Base-by-base conservation (phyloP, 2,888 invertebrate genomes). In the Cyrtodaria siliqua region DNA sequence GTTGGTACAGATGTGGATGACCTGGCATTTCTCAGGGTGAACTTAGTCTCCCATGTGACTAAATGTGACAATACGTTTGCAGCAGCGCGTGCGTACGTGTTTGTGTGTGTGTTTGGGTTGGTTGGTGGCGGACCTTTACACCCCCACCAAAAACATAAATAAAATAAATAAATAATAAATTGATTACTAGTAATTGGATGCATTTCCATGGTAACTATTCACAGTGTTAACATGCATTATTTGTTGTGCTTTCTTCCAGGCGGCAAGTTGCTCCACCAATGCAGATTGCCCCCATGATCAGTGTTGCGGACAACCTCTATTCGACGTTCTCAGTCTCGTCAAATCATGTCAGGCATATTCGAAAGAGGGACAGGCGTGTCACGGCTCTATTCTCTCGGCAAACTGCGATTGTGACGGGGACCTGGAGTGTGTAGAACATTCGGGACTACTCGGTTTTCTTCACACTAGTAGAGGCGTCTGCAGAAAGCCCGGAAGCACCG, bases 251-350 rank as follows among this genome's bases (percentile, higher is more conserved):
- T 20, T 12, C 14, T 57, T 57, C 20, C 57, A 57, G 57, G 44
- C 16, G 16, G 44, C 44, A 6, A 2, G 63, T 12, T 74, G 74
- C 47, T 49, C 50, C 18, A 62, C 57, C 9, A 63, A 69, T 44
- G 16, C 26, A 2, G 68, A 74, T 18, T 74, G 74, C 33, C 68
- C 68, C 12, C 56, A 63, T 29, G 74, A 69, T 40, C 68, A 74
- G 23, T 74, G 74, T 47, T 74, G 74, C 33, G 68, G 74, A 12
- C 24, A 26, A 8, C 23, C 38, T 6, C 9, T 26, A 4, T 42
- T 50, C 2, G 74, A 68, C 38, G n/a, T 74, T 16, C 38, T 74
- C 1, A 59, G 63, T 3, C 38, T 72, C n/a, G 59, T 55, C 20
- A 40, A 57, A 16, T 23, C 62, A 14, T 73, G 73, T 24, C 61